Evolutionary conservation across 2,888 invertebrate species (phyloP).

Genomic region (Tachystola acroxantha): DNA sequence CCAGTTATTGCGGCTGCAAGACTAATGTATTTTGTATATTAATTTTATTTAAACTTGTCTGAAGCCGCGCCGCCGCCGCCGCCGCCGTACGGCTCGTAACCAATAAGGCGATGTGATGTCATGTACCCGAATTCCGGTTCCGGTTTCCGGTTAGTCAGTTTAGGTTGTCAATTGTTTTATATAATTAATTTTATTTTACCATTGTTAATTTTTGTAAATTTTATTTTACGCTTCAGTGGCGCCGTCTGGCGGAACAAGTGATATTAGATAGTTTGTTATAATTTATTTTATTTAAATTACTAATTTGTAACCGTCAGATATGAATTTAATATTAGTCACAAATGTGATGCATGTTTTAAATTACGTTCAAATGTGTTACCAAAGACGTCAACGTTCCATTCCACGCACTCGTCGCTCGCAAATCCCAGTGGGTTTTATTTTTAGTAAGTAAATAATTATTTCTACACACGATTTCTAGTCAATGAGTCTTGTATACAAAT

Average conservation of each 20-base stretch:
- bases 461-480: conserved; percentile 70
- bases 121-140: conserved; percentile 38
- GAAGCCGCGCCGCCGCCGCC: too few species aligned
- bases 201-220: conserved; percentile 67
- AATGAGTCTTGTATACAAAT: conserved; percentile 66
- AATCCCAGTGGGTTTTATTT: conserved; percentile 40
- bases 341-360: neutral
- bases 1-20: too few species aligned
- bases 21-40: too few species aligned
- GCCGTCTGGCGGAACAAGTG: conserved; percentile 48
- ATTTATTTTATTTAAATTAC: conserved; percentile 36
- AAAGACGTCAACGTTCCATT: conserved; percentile 62
- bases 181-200: conserved; percentile 63
- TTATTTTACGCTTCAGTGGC: conserved; percentile 58
- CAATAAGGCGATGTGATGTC: too few species aligned
- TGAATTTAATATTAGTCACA: neutral
- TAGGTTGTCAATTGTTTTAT: conserved; percentile 62
- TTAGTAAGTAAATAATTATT: conserved; percentile 35
- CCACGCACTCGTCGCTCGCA: conserved; percentile 32
- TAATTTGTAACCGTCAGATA: conserved; percentile 18
- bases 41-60: too few species aligned
- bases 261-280: conserved; percentile 66
- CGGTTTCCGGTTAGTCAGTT: conserved; percentile 25
- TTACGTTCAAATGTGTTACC: conserved; percentile 65
- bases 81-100: too few species aligned